These are phyloP conservation scores for Harpalus rufipes DNA, from an alignment of 2,888 invertebrate genomes.

Conservation along the genomic window DNA sequence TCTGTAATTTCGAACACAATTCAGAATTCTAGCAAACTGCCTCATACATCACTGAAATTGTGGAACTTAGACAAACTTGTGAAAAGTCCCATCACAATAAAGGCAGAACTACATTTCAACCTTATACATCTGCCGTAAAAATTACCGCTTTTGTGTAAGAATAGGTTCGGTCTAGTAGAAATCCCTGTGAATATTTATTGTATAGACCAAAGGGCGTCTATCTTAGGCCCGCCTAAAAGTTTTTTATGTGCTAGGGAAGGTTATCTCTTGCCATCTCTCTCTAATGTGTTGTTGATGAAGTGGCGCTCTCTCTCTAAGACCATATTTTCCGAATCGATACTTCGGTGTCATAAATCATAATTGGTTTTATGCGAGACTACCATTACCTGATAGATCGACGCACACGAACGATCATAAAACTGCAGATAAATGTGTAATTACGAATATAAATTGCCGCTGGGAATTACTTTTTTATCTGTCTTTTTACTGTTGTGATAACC, in stretches of 20 bases:
- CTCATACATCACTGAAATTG: slow-evolving; percentile 44
- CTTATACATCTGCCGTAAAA: slow-evolving; percentile 61
- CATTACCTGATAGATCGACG: slow-evolving; percentile 58
- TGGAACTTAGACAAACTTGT: slow-evolving; percentile 50
- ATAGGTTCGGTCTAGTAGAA: slow-evolving; percentile 60
- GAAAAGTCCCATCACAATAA: slow-evolving; percentile 38
- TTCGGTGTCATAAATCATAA: slow-evolving; percentile 54
- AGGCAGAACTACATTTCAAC: slow-evolving; percentile 12
- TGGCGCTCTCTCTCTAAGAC: slow-evolving; percentile 36
- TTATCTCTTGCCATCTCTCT: slow-evolving; percentile 46
- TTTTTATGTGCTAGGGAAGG: slow-evolving; percentile 30
- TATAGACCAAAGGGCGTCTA: slow-evolving; percentile 61
- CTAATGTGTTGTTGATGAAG: slow-evolving; percentile 51
- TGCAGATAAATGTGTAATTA: slow-evolving; percentile 64
- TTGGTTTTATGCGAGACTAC: slow-evolving; percentile 52
- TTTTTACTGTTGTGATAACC: slow-evolving; percentile 53
- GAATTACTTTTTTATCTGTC: slow-evolving; percentile 61
- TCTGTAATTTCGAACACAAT: slow-evolving; percentile 42
- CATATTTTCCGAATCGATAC: slow-evolving; percentile 58
- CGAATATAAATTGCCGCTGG: slow-evolving; percentile 60
- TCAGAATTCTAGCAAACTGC: not conserved
- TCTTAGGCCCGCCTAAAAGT: slow-evolving; percentile 19
- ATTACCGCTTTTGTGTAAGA: slow-evolving; percentile 54
- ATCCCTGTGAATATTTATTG: slow-evolving; percentile 71
- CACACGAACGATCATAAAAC: slow-evolving; percentile 51